phyloP scores from a whole-genome alignment of 2,888 invertebrate genomes.

The Autographa gamma region DNA sequence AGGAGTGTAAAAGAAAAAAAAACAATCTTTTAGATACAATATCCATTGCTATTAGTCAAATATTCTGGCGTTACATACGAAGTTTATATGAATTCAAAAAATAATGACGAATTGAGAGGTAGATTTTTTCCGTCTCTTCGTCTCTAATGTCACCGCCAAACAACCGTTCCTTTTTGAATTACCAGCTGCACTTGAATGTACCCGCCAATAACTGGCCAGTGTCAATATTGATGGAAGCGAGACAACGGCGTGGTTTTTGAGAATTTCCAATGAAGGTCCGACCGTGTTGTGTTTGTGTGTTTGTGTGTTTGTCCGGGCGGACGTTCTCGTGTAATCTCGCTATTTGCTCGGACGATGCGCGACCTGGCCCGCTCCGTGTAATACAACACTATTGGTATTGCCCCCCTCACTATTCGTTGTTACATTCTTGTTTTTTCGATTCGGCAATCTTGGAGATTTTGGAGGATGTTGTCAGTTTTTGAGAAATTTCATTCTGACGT shows the following conservation, averaged over 20 bases:
- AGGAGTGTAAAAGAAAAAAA: no score
- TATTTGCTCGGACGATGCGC: slow-evolving; percentile 62
- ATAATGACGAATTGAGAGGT: not conserved
- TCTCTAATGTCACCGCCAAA: slow-evolving; percentile 13
- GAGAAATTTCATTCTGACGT: not conserved
- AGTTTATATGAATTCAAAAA: not conserved
- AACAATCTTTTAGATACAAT: no score
- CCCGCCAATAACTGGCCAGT: slow-evolving; percentile 84
- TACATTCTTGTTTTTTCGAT: slow-evolving; percentile 30
- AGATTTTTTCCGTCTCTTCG: not conserved
- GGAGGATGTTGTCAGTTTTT: slow-evolving; percentile 18
- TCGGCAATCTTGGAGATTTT: slow-evolving; percentile 15
- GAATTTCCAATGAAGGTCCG: slow-evolving; percentile 85
- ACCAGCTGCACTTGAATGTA: slow-evolving; percentile 61
- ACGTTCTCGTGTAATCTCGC: slow-evolving; percentile 71
- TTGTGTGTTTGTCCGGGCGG: slow-evolving; percentile 74
- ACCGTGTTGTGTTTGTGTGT: slow-evolving; percentile 75
- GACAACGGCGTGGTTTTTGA: slow-evolving; percentile 86
- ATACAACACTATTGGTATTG: slow-evolving; percentile 53
- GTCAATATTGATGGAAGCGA: slow-evolving; percentile 83
- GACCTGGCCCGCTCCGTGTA: slow-evolving; percentile 40
- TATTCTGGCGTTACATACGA: no score
- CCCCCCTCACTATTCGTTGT: slow-evolving; percentile 39
- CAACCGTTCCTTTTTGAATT: not conserved
- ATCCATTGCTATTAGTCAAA: no score